Conservation (phyloP, 1,140 invertebrate species). For the Ridgeia piscesae region DNA sequence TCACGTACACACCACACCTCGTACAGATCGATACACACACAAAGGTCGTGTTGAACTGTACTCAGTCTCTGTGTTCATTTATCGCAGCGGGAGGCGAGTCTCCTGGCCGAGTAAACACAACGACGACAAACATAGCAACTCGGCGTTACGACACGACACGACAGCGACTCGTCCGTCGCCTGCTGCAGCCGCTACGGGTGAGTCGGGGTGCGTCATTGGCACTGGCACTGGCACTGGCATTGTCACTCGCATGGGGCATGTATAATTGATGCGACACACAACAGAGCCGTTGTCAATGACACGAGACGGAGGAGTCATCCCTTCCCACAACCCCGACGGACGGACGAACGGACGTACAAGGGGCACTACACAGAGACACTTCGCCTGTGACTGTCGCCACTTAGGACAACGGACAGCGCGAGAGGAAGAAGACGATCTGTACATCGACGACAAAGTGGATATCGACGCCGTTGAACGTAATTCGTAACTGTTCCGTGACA, state of each 20-base stretch:
- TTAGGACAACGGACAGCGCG: not conserved
- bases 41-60: not conserved
- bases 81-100: not conserved
- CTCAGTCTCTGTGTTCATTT: not conserved
- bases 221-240: no score
- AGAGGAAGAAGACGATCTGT: not conserved
- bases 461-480: not conserved
- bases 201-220: not conserved
- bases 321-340: not conserved
- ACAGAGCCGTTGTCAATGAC: not conserved
- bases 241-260: not conserved
- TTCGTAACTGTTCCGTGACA: not conserved
- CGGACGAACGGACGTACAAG: not conserved
- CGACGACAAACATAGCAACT: not conserved
- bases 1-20: no score
- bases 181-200: not conserved
- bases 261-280: not conserved
- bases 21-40: no score
- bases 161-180: not conserved
- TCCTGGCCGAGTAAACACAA: not conserved
- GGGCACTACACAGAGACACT: no score
- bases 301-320: not conserved
- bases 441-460: not conserved
- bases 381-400: not conserved
- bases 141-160: not conserved